A percentile compares a stretch with the other conserved stretches of the same genome.
These are phyloP conservation scores for Bedellia somnulentella DNA, from an alignment of 2,888 invertebrate species.

Conservation along the genomic window DNA sequence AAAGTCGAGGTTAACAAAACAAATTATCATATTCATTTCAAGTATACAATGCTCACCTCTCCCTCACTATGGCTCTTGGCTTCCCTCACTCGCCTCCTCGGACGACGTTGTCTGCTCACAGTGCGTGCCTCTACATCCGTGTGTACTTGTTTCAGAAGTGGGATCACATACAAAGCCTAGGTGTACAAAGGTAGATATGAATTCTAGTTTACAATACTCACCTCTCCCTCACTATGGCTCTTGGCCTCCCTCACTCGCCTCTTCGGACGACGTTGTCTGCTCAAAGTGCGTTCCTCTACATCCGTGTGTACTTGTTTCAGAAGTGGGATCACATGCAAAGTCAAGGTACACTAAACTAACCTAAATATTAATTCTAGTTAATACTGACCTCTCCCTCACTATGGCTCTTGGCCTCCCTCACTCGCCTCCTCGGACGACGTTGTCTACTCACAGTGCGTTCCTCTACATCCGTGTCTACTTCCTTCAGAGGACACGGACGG, in stretches of 20 bases:
- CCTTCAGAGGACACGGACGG: conserved; percentile 65
- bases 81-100: conserved; percentile 43
- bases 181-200: too few relatives aligned
- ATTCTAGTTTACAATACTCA: too few relatives aligned
- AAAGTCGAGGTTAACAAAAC: too few relatives aligned
- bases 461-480: conserved; percentile 71
- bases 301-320: conserved; percentile 73
- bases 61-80: conserved; percentile 53
- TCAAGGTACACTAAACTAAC: too few relatives aligned
- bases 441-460: conserved; percentile 42
- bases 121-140: conserved; percentile 67
- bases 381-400: conserved; percentile 49
- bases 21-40: too few relatives aligned
- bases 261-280: conserved; percentile 33
- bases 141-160: conserved; percentile 68
- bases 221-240: conserved; percentile 53
- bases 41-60: too few relatives aligned
- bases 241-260: conserved; percentile 50
- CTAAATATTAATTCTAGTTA: too few relatives aligned
- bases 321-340: too few relatives aligned
- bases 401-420: conserved; percentile 50
- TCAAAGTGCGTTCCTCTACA: conserved; percentile 60
- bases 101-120: conserved; percentile 33
- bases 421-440: conserved; percentile 39
- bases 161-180: too few relatives aligned